Evolutionary conservation across 2,113 vertebrate species (phyloP).

Genomic region (Drymodes brunneopygia): DNA sequence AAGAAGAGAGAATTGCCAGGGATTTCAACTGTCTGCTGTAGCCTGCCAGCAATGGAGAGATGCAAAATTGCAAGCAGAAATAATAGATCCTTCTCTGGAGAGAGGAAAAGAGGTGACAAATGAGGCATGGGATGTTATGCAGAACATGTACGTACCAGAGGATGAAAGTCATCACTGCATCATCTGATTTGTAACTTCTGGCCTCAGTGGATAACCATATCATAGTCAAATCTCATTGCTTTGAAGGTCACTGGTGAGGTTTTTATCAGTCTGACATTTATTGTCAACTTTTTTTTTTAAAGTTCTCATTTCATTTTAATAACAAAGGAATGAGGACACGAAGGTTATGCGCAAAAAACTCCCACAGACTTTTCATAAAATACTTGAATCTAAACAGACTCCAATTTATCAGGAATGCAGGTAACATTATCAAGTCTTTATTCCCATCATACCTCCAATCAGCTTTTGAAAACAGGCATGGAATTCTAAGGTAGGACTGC

Average conservation of each 20-base stretch:
- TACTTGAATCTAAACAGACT: not conserved
- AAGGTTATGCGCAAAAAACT: not conserved
- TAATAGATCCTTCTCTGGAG: not conserved
- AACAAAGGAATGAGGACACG: not conserved
- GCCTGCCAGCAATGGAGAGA: not conserved
- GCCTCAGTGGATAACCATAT: not conserved
- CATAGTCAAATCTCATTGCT: not conserved
- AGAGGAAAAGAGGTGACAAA: not conserved
- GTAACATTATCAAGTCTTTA: not conserved
- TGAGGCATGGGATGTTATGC: not conserved
- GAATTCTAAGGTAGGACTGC: not conserved
- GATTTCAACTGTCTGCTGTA: not conserved
- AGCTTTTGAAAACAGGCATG: not conserved
- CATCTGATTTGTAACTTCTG: not conserved
- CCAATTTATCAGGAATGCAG: not conserved
- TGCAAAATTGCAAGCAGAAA: not conserved
- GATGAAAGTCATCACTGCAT: not conserved
- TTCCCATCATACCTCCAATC: not conserved
- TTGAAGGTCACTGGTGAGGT: conserved; percentile 7
- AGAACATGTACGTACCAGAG: not conserved
- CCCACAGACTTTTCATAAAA: not conserved
- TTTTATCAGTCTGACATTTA: conserved; percentile 39
- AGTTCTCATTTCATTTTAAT: not conserved
- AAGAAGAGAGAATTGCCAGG: not conserved
- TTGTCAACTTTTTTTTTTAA: not conserved